A percentile compares a stretch with the other conserved stretches of the same genome.
Conservation (phyloP, 2,113 vertebrate genomes). For the Hylia prasina region DNA sequence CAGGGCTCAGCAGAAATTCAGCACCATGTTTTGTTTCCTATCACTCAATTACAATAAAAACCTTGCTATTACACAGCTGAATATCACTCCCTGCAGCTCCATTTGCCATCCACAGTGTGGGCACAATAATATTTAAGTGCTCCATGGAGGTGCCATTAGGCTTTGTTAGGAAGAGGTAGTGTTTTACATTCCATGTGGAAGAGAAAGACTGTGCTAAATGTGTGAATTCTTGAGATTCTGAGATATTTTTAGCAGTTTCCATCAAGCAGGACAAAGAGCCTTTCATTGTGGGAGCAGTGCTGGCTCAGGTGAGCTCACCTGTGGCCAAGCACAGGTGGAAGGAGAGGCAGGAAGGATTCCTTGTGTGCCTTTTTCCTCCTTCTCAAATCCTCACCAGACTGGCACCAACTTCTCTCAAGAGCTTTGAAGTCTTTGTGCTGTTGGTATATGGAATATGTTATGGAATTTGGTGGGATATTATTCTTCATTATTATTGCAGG, state of each 20-base stretch:
- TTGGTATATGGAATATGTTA: neutral
- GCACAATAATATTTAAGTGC: neutral
- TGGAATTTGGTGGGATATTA: neutral
- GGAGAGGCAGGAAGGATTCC: neutral
- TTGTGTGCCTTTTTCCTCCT: neutral
- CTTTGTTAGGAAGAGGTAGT: neutral
- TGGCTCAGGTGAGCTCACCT: neutral
- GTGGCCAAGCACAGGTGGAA: neutral
- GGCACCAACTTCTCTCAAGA: neutral
- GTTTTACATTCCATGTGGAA: neutral
- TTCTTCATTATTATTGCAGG: neutral
- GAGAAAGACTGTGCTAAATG: neutral
- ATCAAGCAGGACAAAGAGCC: neutral
- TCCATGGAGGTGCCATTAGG: neutral
- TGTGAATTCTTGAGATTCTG: neutral
- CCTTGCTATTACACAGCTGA: neutral
- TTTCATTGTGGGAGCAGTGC: neutral
- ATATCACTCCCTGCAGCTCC: neutral
- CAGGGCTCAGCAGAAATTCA: neutral
- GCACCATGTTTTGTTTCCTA: neutral
- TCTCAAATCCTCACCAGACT: neutral
- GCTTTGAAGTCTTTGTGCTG: neutral
- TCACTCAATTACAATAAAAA: neutral
- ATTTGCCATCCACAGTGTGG: neutral
- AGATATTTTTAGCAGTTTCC: neutral